These are phyloP conservation scores for Lochmaea capreae DNA, from an alignment of 2,888 invertebrate genomes.

Conservation along the genomic window DNA sequence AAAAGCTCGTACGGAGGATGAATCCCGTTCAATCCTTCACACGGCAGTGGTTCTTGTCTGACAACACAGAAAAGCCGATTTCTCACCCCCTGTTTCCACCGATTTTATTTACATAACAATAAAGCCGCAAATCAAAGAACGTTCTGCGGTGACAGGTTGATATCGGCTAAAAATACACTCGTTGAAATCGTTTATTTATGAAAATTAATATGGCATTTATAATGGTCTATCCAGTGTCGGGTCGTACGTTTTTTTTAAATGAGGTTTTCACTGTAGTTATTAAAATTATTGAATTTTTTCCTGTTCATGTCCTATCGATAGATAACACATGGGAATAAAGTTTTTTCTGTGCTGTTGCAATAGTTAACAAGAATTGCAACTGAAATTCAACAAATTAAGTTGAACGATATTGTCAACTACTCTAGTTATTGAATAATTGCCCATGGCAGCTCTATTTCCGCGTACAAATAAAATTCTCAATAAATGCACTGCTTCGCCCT, in stretches of 20 bases:
- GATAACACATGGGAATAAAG: no score
- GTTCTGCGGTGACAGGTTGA: slow-evolving; percentile 25
- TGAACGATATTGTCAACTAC: no score
- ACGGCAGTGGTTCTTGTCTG: slow-evolving; percentile 26
- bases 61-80: slow-evolving; percentile 36
- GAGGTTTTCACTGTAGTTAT: not conserved
- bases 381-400: no score
- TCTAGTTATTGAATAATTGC: no score
- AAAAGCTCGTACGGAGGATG: not conserved
- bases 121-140: slow-evolving; percentile 39
- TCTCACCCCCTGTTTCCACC: slow-evolving; percentile 35
- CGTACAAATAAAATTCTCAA: no score
- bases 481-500: no score
- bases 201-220: slow-evolving; percentile 17
- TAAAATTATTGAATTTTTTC: not conserved
- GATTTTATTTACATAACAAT: slow-evolving; percentile 43
- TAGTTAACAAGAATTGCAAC: no score
- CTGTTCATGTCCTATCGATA: not conserved
- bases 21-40: slow-evolving; percentile 16
- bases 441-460: no score
- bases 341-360: no score
- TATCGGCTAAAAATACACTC: slow-evolving; percentile 29
- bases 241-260: not conserved
- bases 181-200: slow-evolving; percentile 2
- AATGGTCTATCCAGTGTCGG: not conserved